A percentile compares a stretch with the other conserved stretches of the same genome.
Evolutionary conservation across 2,888 invertebrate species (phyloP).

Genomic region (Volucella bombylans): DNA sequence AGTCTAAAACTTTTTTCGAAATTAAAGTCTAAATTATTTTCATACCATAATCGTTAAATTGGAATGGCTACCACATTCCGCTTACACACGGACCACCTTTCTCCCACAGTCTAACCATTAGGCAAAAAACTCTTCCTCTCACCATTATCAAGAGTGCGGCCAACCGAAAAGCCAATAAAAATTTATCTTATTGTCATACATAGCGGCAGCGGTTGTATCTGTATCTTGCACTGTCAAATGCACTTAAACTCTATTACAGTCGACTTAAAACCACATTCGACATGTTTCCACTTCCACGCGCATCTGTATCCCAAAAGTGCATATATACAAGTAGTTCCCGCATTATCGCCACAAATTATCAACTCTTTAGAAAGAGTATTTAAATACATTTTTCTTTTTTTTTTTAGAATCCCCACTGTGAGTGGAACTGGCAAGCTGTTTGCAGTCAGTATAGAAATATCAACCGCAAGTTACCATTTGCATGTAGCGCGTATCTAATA

Average conservation of each 20-base stretch:
- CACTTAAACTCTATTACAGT: constrained; percentile 66
- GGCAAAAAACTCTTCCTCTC: neutral
- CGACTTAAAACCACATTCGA: constrained; percentile 65
- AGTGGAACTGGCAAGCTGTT: constrained; percentile 14
- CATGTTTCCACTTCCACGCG: constrained; percentile 53
- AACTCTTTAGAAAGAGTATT: constrained; percentile 18
- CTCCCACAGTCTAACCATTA: neutral
- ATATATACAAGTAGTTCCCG: constrained; percentile 57
- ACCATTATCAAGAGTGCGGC: constrained; percentile 7
- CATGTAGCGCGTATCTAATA: constrained; percentile 46
- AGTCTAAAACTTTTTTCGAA: no score
- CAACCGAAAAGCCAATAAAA: constrained; percentile 56
- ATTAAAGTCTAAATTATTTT: neutral
- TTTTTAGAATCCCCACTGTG: constrained; percentile 7
- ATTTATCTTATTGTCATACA: constrained; percentile 64
- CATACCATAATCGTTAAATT: neutral
- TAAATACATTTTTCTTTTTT: no score
- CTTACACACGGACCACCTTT: neutral
- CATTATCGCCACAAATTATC: constrained; percentile 68
- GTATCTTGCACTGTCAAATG: constrained; percentile 56
- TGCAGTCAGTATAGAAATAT: neutral
- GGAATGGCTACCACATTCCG: constrained; percentile 12
- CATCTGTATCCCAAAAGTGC: constrained; percentile 35
- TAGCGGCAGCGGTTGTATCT: neutral
- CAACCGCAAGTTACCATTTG: constrained; percentile 26